Base-by-base conservation (phyloP, 2,113 vertebrate species). In the Barnardius zonarius region DNA sequence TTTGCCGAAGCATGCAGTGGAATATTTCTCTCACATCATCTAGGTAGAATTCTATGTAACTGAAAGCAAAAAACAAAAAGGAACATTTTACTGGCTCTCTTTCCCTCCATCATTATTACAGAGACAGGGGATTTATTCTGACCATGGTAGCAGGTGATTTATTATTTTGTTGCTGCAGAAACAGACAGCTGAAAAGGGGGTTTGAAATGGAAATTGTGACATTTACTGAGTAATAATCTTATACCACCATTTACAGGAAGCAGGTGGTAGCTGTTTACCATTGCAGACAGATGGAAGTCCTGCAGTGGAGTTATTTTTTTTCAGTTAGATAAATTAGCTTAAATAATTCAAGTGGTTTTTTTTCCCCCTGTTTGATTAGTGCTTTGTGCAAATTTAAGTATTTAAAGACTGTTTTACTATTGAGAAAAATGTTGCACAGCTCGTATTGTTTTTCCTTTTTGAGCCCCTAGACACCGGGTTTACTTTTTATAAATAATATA, bases 141-240 rank as follows among this genome's bases (percentile, higher is more conserved):
- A 94, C 87, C 68, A 69, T 52, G 59, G 84, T 95, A 96, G 70
- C 91, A 97, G 95, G 92, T 94, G 84, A 97, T 95, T 92, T 96
- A 89, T 96, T 95, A 97, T 96, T 97, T 97, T 96, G 91, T 91
- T 82, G 79, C 80, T 90, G 74, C 84, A 96, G 92, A 93, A 96
- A 95, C 63, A 97, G 83, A 93, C 75, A 96, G 88, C 75, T 96
- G 95, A 97, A 97, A 98, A 86, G 83, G 49, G 88, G 66, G 94
- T 98, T 97, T 97, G 96, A 98, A 98, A 97, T 97, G 96, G 96
- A 98, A 97, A 97, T 97, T 90, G 79, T 97, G 97, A 97, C 95
- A 97, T 98, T 98, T 97, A 94, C 94, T 94, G 93, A 96, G 93
- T 95, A 91, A 97, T 97, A 97, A 97, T 97, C 94, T 97, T 96